These are phyloP conservation scores for Antedon mediterranea DNA, from an alignment of 53 echinoderm and acorn worm genomes.

Conservation along the genomic window DNA sequence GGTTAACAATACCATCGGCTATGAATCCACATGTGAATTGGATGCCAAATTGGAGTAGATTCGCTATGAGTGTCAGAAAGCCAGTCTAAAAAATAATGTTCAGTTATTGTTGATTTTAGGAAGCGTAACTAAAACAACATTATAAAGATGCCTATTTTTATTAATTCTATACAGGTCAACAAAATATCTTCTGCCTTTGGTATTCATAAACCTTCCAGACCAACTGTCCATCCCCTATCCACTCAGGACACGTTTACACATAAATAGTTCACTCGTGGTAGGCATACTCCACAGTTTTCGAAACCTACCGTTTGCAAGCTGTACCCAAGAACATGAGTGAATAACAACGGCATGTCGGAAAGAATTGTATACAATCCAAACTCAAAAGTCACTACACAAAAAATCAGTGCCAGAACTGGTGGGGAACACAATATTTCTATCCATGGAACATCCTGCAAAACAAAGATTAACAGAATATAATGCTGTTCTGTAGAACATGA, in stretches of 20 bases:
- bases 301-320: neutral
- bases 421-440: neutral
- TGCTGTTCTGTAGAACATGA: too few species aligned
- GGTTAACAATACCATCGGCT: neutral
- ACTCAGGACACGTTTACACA: too few species aligned
- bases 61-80: neutral
- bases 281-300: too few species aligned
- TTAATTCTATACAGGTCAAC: too few species aligned
- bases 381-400: neutral
- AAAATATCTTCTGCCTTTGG: too few species aligned
- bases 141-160: too few species aligned
- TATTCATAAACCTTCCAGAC: too few species aligned
- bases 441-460: neutral
- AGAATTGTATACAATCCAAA: neutral
- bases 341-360: neutral
- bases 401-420: neutral
- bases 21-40: neutral
- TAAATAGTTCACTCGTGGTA: too few species aligned
- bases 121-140: too few species aligned
- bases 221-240: too few species aligned
- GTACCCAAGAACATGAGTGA: neutral
- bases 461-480: neutral
- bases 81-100: too few species aligned
- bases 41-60: neutral
- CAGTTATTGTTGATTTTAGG: too few species aligned